Evolutionary conservation across 2,888 invertebrate genomes (phyloP), one percentile per base, ranked within the genome.

Genomic region (Chaitophorus viminalis): DNA sequence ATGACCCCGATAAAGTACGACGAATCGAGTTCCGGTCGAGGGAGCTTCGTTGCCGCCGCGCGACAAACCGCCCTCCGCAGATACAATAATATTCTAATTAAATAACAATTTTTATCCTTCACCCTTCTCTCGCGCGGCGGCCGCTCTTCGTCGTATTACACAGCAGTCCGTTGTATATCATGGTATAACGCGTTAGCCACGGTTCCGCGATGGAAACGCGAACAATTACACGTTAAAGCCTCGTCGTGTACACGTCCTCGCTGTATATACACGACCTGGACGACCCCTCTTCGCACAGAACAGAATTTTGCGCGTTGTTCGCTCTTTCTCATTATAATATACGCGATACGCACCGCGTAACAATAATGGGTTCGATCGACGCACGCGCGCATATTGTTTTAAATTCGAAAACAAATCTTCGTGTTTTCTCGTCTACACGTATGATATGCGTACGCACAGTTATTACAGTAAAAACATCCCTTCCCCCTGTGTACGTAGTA

Each of bases 31-130:
- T 87, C 86, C 86, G 78, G 86, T 79, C 74, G 86, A 74, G 31
- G 78, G 60, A 17, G 31, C 68, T 1, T 18, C 68, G 36, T 29
- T 68, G 79, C 68, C 14, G 39, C 36, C 29, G 65, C 68, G 46
- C 60, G 74, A 70, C 70, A 78, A 82, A 86, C 78, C 78, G 72
- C 86, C 86, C 86, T 74, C 86, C 39, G 74, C 60, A 36, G 72
- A 72, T 74, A 87, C 86, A 87, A 87, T 87, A 79, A 79, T 79
- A 74, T 87, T 87, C 79, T 87, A 87, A 87, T 87, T 87, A 87
- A 87, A 87, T 79, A 79, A 79, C 79, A 74, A 79, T 87, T 78
- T 86, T 86, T 72, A 54, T 72, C 52, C 17, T 77, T 85, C 84
- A 68, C 84, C 84, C 77, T 39, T 46, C 29, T 72, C 33, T 29